Base-by-base conservation (phyloP, 1,140 invertebrate species). In the Apolygus lucorum region DNA sequence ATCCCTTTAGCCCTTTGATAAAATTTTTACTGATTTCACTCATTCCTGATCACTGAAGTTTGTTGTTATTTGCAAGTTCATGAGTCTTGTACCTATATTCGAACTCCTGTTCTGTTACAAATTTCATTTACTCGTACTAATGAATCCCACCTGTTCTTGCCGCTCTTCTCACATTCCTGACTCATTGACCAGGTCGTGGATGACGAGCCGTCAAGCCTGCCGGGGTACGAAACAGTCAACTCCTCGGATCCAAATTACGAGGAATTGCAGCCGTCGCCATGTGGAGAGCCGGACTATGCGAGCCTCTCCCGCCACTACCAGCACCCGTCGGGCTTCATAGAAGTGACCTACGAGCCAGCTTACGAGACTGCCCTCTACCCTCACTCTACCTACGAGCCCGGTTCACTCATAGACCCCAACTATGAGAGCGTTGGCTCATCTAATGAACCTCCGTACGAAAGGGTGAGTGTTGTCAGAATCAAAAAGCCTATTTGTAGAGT, bases 171-270 rank as follows among this genome's bases (percentile, higher is more conserved):
- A n/a, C n/a, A n/a, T n/a, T n/a, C n/a, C n/a, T n/a, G n/a, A n/a
- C n/a, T n/a, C n/a, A n/a, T n/a, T n/a, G n/a, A n/a, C 24, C 49
- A 26, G 65, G 59, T 4, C 29, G 52, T 62, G 28, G 62, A 28
- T 21, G 26, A 2, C 67, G 54, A 42, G 21, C 52, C n/a, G 66
- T 26, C 2, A 59, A 52, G 42, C 42, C 26, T 52, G 4, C 69
- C 73, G 1, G 73, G 71, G 2, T 72, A 73, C 69, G 73, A 73
- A 69, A 59, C 68, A 24, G 62, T 72, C 2, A 64, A 52, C n/a
- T 64, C 24, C 28, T 27, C 67, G n/a, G 75, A 76, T 62, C 75
- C 75, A 27, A 76, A 76, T 69, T 76, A 76, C 67, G 75, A 76
- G 69, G 75, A 76, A 67, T 70, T 76, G 59, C 68, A 72, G 64